Conservation (phyloP, 2,797 vertebrate species). For the Menidia menidia region DNA sequence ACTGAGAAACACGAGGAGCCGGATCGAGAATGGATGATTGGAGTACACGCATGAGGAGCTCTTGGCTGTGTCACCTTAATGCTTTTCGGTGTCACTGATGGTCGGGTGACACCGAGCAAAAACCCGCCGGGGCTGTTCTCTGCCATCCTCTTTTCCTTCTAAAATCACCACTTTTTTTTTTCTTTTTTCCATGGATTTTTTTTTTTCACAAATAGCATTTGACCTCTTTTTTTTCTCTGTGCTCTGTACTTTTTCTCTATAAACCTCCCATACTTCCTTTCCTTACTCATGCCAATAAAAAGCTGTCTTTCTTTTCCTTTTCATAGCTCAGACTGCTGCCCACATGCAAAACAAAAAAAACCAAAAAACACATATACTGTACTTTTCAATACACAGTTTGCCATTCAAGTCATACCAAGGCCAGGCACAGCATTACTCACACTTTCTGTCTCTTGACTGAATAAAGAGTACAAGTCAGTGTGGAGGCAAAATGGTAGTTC, state of each 20-base stretch:
- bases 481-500: slow-evolving; percentile 31
- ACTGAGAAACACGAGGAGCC: slow-evolving; percentile 6
- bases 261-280: slow-evolving; percentile 41
- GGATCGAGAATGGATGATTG: slow-evolving; percentile 25
- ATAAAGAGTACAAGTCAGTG: slow-evolving; percentile 36
- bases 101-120: slow-evolving; percentile 21
- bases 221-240: slow-evolving; percentile 14
- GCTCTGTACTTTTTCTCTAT: slow-evolving; percentile 10
- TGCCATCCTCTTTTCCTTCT: neutral
- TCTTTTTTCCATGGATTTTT: slow-evolving; percentile 35
- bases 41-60: slow-evolving; percentile 17
- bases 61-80: slow-evolving; percentile 33
- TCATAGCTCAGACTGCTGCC: slow-evolving; percentile 11
- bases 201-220: slow-evolving; percentile 42
- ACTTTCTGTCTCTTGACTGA: slow-evolving; percentile 27
- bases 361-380: neutral
- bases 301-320: slow-evolving; percentile 17
- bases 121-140: neutral
- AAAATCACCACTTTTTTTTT: too few species aligned
- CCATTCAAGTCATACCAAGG: slow-evolving; percentile 47
- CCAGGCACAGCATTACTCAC: slow-evolving; percentile 61
- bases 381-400: slow-evolving; percentile 33
- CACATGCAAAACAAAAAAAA: slow-evolving; percentile 1
- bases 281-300: slow-evolving; percentile 50
- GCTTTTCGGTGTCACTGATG: slow-evolving; percentile 2